A percentile compares a stretch with the other conserved stretches of the same genome.
These are phyloP conservation scores for Hippasteria phrygiana DNA, from an alignment of 53 echinoderm and acorn worm species.

Conservation along the genomic window DNA sequence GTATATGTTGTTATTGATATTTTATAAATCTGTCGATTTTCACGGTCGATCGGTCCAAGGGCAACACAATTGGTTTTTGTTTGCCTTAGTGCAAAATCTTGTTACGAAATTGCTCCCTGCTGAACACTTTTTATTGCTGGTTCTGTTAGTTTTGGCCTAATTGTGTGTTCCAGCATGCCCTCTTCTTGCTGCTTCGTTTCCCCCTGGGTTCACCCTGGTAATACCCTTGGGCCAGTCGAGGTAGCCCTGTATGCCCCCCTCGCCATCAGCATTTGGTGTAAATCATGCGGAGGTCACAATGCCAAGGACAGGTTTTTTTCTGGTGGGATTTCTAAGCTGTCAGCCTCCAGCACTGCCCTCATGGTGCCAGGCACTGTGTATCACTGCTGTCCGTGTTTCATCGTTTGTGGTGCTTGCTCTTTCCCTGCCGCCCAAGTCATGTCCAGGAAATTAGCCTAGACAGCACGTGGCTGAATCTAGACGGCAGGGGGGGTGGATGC, in stretches of 20 bases:
- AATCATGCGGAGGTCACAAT: conserved; percentile 52
- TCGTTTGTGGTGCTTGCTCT: conserved; percentile 1
- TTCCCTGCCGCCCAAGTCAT: background rate
- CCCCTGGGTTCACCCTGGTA: background rate
- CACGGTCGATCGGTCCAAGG: no score
- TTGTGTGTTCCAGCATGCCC: background rate
- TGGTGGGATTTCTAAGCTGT: background rate
- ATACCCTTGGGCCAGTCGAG: background rate
- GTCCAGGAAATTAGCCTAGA: conserved; percentile 68
- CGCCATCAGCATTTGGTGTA: conserved; percentile 7
- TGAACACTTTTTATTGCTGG: background rate
- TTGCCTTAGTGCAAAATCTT: no score
- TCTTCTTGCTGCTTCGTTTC: background rate
- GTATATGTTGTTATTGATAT: no score
- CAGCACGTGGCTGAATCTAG: conserved; percentile 56
- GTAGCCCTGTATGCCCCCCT: background rate
- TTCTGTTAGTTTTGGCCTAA: background rate
- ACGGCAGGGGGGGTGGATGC: conserved; percentile 53
- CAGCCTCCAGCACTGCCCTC: conserved; percentile 17
- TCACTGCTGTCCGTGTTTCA: conserved; percentile 42
- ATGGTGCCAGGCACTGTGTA: conserved; percentile 59
- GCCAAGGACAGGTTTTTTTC: conserved; percentile 44
- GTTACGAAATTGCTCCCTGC: no score
- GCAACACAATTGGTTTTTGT: no score
- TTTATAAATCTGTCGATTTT: no score